phyloP scores from a whole-genome alignment of 2,888 invertebrate species.

The Dioctria rufipes region DNA sequence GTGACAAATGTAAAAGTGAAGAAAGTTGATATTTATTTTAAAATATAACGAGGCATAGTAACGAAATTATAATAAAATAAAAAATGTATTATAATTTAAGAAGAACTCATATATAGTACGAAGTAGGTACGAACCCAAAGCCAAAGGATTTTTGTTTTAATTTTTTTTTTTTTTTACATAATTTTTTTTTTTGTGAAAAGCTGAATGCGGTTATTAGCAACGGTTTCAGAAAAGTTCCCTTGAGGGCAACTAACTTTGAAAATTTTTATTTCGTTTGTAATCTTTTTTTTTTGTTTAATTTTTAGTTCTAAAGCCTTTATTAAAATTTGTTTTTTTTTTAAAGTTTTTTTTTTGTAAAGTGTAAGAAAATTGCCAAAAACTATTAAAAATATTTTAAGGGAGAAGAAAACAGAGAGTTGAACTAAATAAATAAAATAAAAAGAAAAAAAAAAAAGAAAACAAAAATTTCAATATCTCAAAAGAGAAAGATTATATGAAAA shows the following conservation, averaged over 20 bases:
- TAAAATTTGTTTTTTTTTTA: neutral
- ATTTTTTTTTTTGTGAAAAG: constrained; percentile 52
- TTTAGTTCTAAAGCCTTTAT: constrained; percentile 12
- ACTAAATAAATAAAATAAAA: constrained; percentile 32
- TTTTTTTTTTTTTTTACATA: constrained; percentile 32
- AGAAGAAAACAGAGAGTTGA: constrained; percentile 29
- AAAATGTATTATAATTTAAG: constrained; percentile 6
- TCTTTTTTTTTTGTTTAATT: constrained; percentile 42
- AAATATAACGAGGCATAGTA: constrained; percentile 35
- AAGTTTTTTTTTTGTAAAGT: neutral
- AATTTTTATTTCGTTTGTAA: constrained; percentile 58
- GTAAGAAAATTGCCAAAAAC: constrained; percentile 38
- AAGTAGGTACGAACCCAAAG: constrained; percentile 40
- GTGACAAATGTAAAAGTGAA: constrained; percentile 46
- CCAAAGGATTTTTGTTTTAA: constrained; percentile 32
- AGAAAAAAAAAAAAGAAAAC: constrained; percentile 16
- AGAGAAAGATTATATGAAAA: constrained; percentile 22
- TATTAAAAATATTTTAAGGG: constrained; percentile 35
- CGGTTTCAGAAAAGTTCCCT: constrained; percentile 82
- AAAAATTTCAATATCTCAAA: constrained; percentile 38
- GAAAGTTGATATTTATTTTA: constrained; percentile 21
- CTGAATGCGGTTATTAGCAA: constrained; percentile 68
- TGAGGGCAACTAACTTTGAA: constrained; percentile 76
- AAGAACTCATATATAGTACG: constrained; percentile 14
- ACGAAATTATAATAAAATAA: constrained; percentile 29